Evolutionary conservation across 2,113 vertebrate species (phyloP).

Genomic region (Uropsilus gracilis): DNA sequence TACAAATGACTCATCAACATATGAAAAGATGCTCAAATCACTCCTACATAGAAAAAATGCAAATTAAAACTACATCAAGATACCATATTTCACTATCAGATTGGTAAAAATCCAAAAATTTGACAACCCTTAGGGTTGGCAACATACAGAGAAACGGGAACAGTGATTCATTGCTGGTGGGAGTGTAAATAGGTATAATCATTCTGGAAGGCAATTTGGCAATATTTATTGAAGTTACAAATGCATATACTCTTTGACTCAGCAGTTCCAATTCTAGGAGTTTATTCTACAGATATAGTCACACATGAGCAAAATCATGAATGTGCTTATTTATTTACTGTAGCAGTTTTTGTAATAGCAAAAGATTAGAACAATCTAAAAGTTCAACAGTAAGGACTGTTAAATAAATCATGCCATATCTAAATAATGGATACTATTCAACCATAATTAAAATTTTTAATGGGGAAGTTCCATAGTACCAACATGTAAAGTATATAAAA

Average conservation of each 20-base stretch:
- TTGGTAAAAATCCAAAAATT: constrained; percentile 82
- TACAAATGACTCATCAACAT: constrained; percentile 71
- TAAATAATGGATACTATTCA: constrained; percentile 4
- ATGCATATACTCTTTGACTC: constrained; percentile 78
- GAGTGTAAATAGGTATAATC: constrained; percentile 80
- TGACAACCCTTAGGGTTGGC: constrained; percentile 78
- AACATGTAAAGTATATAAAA: neutral
- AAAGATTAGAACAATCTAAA: constrained; percentile 32
- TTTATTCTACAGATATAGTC: constrained; percentile 61
- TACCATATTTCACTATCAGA: constrained; percentile 77
- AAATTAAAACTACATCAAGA: constrained; percentile 79
- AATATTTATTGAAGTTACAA: constrained; percentile 79
- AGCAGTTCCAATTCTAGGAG: constrained; percentile 72
- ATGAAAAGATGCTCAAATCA: constrained; percentile 75
- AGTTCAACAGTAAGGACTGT: constrained; percentile 1
- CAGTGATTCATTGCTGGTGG: constrained; percentile 78
- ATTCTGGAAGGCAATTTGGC: constrained; percentile 75
- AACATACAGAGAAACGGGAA: constrained; percentile 69
- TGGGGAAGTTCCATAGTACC: neutral
- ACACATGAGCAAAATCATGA: constrained; percentile 67
- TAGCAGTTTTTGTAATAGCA: constrained; percentile 7
- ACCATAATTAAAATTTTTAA: neutral
- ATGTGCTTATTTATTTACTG: constrained; percentile 56
- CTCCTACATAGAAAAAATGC: constrained; percentile 72
- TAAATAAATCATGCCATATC: constrained; percentile 11